Conservation (phyloP, 2,888 invertebrate species). For the Tiphia femorata region DNA sequence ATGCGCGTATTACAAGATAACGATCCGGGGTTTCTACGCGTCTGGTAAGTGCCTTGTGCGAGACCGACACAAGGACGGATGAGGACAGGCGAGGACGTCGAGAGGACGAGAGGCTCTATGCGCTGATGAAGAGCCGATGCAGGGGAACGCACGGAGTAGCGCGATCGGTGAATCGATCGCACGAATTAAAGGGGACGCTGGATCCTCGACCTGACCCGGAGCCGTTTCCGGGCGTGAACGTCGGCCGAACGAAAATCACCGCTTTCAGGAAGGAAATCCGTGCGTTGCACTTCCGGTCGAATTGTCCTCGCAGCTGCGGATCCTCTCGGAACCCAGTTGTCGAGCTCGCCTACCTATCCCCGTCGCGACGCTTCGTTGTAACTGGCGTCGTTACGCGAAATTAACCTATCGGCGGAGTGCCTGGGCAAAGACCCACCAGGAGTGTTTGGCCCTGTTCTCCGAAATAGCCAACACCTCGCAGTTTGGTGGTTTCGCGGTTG, state of each 20-base stretch:
- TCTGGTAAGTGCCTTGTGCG: too few relatives aligned
- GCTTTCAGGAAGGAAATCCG: conserved; percentile 4
- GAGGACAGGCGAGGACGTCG: not conserved
- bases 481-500: too few relatives aligned
- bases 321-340: not conserved
- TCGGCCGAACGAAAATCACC: conserved; percentile 20
- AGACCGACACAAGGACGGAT: not conserved
- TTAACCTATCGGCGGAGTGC: conserved; percentile 25
- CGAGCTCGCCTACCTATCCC: not conserved
- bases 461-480: too few relatives aligned
- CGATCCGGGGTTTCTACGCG: too few relatives aligned
- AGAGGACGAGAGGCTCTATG: not conserved
- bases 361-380: conserved; percentile 5
- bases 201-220: too few relatives aligned
- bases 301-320: conserved; percentile 1
- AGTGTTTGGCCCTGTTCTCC: too few relatives aligned
- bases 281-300: conserved; percentile 6
- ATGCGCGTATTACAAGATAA: conserved; percentile 12
- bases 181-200: too few relatives aligned
- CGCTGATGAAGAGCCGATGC: too few relatives aligned
- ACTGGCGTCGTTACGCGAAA: conserved; percentile 22
- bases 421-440: too few relatives aligned
- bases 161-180: too few relatives aligned
- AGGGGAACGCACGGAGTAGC: too few relatives aligned
- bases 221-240: conserved; percentile 11